Evolutionary conservation across 2,888 invertebrate species (phyloP), one percentile per base, ranked within the genome.

Genomic region (Tromatobia lineatoria): DNA sequence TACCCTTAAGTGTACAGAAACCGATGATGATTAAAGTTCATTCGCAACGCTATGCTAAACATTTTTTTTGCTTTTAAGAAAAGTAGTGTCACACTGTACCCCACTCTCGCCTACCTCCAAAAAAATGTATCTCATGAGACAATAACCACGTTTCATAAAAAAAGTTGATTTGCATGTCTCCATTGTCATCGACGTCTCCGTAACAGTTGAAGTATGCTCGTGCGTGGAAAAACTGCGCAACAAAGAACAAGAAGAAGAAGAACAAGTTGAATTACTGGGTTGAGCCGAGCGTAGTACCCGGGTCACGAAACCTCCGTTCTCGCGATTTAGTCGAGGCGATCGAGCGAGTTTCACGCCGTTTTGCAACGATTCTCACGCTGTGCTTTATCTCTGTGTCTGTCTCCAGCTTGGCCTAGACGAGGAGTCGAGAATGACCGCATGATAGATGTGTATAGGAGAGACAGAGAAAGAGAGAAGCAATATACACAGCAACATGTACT

Each of bases 311-410:
- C 42, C 57, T 69, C 69, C 61, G 71, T 59, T 29, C 67, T 71
- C 59, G 59, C 25, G 29, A 7, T 13, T 45, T 2, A 10, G 23
- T 50, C n/a, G 50, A n/a, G 3, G 52, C 7, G 18, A 50, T 13
- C n/a, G 47, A 10, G 3, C 34, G 29, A 34, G 50, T 73, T 75
- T 75, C 45, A 13, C 61, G 47, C 34, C 42, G 54, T 83, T 75
- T 79, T 64, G 70, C 83, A 83, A 75, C 69, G 61, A 52, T 83
- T 83, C 74, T 69, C 83, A 83, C 79, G 79, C 79, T 64, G 52
- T 42, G 61, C 61, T 69, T 59, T 59, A 11, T 38, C 57, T 8
- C 15, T 42, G 52, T 42, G 25, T 57, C 67, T 15, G n/a, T 77
- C 47, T 47, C 11, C 11, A 69, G 23, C 13, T 47, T 18, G 38